phyloP scores from a whole-genome alignment of 1,140 invertebrate species.

The Phortica variegata region DNA sequence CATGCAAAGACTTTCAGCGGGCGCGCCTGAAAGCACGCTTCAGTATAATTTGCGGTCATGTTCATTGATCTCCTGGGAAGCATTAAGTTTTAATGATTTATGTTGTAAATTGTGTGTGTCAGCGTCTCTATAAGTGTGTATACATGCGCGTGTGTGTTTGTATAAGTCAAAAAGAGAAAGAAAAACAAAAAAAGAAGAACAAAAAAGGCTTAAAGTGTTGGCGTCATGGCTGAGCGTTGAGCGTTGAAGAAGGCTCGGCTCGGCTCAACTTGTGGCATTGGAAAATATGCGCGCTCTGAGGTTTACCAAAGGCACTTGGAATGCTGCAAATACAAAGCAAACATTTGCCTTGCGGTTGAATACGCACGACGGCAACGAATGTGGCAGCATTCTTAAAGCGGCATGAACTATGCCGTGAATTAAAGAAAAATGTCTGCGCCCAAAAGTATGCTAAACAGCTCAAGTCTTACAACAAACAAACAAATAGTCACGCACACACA shows the following conservation, averaged over 20 bases:
- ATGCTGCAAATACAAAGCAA: not conserved
- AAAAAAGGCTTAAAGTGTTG: no score
- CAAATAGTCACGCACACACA: no score
- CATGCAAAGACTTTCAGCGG: constrained; percentile 42
- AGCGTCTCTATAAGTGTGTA: no score
- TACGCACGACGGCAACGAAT: not conserved
- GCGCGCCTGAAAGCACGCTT: constrained; percentile 50
- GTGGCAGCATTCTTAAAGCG: no score
- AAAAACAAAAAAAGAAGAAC: no score
- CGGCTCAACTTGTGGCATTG: not conserved
- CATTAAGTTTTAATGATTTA: constrained; percentile 56
- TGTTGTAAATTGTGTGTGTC: constrained; percentile 24
- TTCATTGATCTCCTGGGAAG: constrained; percentile 54
- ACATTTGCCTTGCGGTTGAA: constrained; percentile 1
- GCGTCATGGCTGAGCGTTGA: no score
- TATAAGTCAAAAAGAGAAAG: no score
- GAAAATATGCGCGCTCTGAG: not conserved
- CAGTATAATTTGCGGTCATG: constrained; percentile 54
- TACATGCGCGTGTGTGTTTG: no score
- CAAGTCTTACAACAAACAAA: no score
- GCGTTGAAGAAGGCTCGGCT: no score
- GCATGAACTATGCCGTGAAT: no score
- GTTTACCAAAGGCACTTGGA: not conserved
- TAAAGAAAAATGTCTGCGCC: constrained; percentile 29
- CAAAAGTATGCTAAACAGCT: constrained; percentile 51